Evolutionary conservation across 2,113 vertebrate genomes (phyloP), one percentile per base, ranked within the genome.

Genomic region (Microcebus ravelobensis): DNA sequence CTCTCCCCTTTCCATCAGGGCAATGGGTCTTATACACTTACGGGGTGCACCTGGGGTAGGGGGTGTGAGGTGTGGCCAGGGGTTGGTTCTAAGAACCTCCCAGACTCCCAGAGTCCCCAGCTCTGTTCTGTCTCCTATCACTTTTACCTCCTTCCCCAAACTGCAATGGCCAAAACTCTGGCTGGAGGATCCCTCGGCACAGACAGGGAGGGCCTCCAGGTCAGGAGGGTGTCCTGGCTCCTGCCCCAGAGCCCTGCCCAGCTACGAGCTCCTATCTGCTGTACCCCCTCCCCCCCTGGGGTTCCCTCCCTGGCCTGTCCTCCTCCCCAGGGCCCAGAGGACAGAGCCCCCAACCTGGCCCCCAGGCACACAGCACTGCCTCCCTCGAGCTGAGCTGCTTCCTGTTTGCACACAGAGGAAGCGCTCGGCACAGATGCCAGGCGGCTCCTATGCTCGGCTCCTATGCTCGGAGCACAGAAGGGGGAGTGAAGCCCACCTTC

Each of bases 361-460:
- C n/a, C 1, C 7, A 17, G 25, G 34, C 61, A 88, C 0, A 9
- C 29, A 67, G 67, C 23, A 29, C 67, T 36, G 79, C 63, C 92
- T 59, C 27, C 88, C n/a, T 29, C 1, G 0, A 80, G 65, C 77
- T 55, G 45, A 96, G 95, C 6, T 8, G 12, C 90, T 97, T 97
- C 96, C 97, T 97, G 96, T 93, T 87, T 96, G 94, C 87, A 68
- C 0, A 0, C 52, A 92, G 87, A 96, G 92, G 94, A 95, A 97
- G 84, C 13, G 18, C 92, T 52, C 25, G 11, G 57, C 76, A 77
- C 77, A 80, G 90, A 87, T 77, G 42, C 45, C 34, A 82, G 36
- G 79, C 39, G 10, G 36, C 25, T n/a, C 63, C 36, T 93, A 36
- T 3, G 5, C 12, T 5, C 23, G 2, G 29, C 25, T n/a, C 63